Evolutionary conservation across 2,888 invertebrate genomes (phyloP), one percentile per base, ranked within the genome.

Genomic region (Dynastes grantii): DNA sequence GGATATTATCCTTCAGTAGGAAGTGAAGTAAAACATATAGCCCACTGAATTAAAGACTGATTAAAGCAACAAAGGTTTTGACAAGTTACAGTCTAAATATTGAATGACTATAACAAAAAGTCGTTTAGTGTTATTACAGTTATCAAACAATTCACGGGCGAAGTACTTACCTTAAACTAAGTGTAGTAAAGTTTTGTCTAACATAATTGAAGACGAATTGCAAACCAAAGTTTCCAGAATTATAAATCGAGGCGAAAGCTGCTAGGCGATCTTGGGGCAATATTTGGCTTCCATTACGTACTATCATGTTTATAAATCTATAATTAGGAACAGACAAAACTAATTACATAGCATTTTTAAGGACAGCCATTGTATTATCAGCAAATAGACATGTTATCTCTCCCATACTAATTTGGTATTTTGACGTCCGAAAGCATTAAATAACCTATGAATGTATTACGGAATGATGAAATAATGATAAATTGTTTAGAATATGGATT

Each of bases 191-290:
- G 65, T 78, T 64, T 16, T 75, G 9, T n/a, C 16, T 55, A 1
- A 80, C 29, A 13, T 76, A 79, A n/a, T 80, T 29, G 4, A 77
- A 78, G 27, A 61, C 53, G 13, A 16, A 37, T 2, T 76, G 11
- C 11, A 78, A 51, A 9, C 76, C 78, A 64, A 76, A 27, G 16
- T 55, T 58, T 40, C 80, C 80, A 22, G 64, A 49, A 9, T 65
- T 78, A 2, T 61, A 78, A 51, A 71, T 51, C n/a, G 65, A 64
- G 11, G 71, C 45, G 45, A 76, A 63, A 5, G 76, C 76, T 9
- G 65, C 9, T 2, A 51, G 13, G 2, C 76, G 76, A 53, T 76
- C 76, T 49, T 27, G 5, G 0, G 64, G 51, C 13, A 53, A 53
- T 9, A 76, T 65, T 32, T 22, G 45, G 5, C 64, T 76, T 29